Percentiles rank a stretch among this genome's conserved stretches.
Conservation (phyloP, 2,888 invertebrate species). For the Brachyopa scutellaris region DNA sequence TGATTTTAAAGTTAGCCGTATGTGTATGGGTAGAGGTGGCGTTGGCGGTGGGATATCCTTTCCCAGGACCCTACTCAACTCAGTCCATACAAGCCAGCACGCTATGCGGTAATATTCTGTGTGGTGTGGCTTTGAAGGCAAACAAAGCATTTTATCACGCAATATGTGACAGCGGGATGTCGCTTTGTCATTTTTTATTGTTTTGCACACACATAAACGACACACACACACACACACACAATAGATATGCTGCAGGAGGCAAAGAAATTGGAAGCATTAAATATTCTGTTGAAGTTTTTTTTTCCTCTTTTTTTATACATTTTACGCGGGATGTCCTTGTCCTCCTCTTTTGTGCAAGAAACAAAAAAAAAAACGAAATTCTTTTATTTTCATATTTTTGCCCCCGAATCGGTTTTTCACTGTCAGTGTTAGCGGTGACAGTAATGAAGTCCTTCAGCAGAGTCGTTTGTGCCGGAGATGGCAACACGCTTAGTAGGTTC, state of each 20-base stretch:
- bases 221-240: constrained; percentile 25
- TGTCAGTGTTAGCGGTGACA: constrained; percentile 29
- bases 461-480: constrained; percentile 41
- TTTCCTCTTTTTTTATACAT: constrained; percentile 7
- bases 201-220: constrained; percentile 61
- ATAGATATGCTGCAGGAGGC: constrained; percentile 1
- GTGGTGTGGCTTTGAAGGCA: constrained; percentile 58
- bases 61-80: constrained; percentile 8
- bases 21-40: constrained; percentile 6
- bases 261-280: constrained; percentile 54
- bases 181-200: constrained; percentile 72
- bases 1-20: constrained; percentile 57
- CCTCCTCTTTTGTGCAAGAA: not conserved
- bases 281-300: constrained; percentile 61
- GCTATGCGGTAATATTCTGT: constrained; percentile 58
- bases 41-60: not conserved
- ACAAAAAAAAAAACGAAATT: no score
- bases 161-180: constrained; percentile 72
- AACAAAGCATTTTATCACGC: constrained; percentile 71
- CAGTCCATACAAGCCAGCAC: constrained; percentile 22
- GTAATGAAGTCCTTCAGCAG: constrained; percentile 64
- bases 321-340: constrained; percentile 26
- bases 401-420: constrained; percentile 1
- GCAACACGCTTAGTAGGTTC: constrained; percentile 35
- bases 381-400: constrained; percentile 42